Percentiles rank a stretch among this genome's conserved stretches.
Conservation (phyloP, 2,888 invertebrate species). For the Ophraella communa region DNA sequence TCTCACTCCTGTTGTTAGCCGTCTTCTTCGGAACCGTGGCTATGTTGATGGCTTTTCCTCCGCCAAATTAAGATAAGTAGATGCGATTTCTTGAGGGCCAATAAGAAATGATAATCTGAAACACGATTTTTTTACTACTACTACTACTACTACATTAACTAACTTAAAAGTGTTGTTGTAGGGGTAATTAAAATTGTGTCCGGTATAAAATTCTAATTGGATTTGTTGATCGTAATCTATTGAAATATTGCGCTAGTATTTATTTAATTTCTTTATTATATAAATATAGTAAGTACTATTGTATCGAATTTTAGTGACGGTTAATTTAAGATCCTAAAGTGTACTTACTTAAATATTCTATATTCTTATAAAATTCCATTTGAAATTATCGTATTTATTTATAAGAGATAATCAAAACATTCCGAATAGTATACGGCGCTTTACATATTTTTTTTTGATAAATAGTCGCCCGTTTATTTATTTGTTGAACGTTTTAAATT, state of each 20-base stretch:
- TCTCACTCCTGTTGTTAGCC: conserved; percentile 61
- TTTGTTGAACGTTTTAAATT: conserved; percentile 5
- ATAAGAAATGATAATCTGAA: background rate
- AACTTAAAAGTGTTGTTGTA: no score
- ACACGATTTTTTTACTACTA: background rate
- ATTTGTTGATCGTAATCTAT: no score
- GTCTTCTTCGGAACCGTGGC: conserved; percentile 60
- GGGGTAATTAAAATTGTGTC: no score
- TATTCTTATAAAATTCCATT: background rate
- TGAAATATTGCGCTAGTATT: background rate
- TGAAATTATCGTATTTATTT: background rate
- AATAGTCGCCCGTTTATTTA: background rate
- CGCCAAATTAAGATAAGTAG: conserved; percentile 55
- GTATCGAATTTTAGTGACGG: background rate
- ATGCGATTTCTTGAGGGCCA: background rate
- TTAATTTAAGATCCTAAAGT: background rate
- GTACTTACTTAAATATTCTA: background rate
- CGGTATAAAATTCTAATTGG: no score
- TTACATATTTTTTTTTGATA: conserved; percentile 14
- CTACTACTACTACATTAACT: background rate
- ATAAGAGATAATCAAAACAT: conserved; percentile 1
- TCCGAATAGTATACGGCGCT: conserved; percentile 1
- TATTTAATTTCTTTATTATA: background rate
- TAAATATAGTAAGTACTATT: background rate
- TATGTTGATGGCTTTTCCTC: conserved; percentile 61